These are phyloP conservation scores for Microcebus ravelobensis DNA, from an alignment of 2,113 vertebrate species.

Conservation along the genomic window DNA sequence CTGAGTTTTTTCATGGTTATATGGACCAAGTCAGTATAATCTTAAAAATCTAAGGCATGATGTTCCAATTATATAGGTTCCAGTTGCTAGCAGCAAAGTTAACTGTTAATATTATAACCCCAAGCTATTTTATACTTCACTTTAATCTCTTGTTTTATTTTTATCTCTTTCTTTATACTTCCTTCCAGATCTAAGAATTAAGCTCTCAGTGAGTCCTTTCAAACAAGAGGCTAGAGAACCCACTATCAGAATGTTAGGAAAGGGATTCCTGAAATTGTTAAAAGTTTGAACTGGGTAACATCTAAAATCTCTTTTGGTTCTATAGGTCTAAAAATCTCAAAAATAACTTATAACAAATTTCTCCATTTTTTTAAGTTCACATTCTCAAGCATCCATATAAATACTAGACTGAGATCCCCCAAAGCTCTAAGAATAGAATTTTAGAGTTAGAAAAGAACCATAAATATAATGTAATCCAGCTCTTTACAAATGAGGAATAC, in stretches of 20 bases:
- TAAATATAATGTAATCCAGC: not conserved
- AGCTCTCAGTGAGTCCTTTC: not conserved
- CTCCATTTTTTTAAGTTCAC: not conserved
- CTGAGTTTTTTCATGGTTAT: not conserved
- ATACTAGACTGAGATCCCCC: not conserved
- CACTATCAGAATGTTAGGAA: not conserved
- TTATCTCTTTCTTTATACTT: not conserved
- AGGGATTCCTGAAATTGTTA: not conserved
- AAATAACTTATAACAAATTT: not conserved
- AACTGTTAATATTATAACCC: not conserved
- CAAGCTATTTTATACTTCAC: not conserved
- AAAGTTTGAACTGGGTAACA: not conserved
- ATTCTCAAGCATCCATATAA: not conserved
- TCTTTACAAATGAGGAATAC: not conserved
- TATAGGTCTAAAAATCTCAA: not conserved
- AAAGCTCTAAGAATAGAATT: not conserved
- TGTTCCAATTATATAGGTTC: not conserved
- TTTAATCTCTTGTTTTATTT: not conserved
- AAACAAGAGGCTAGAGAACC: not conserved
- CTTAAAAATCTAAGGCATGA: not conserved
- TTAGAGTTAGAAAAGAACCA: conserved; percentile 1
- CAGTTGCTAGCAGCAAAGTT: not conserved
- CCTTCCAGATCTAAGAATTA: not conserved
- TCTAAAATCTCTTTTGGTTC: not conserved
- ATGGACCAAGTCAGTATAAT: not conserved